Evolutionary conservation across 2,113 vertebrate species (phyloP), one percentile per base, ranked within the genome.

Genomic region (Onychorhynchus coronatus): DNA sequence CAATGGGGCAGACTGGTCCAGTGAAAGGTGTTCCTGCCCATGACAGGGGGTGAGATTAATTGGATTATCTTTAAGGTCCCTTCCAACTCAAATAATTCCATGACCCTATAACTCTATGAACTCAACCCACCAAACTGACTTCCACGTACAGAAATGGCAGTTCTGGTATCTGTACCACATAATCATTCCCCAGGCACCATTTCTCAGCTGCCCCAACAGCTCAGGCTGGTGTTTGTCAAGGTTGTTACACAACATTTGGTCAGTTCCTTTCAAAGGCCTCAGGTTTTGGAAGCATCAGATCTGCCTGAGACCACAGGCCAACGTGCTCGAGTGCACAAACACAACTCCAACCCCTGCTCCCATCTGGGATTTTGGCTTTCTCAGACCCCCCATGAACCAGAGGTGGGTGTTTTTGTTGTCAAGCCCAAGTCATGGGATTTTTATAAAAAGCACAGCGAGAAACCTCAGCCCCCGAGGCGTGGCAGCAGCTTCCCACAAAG

Each of bases 161-260:
- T 17, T 41, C 23, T 1, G 20, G 28, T 6, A 39, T 3, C 44
- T 21, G 3, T 1, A 14, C 4, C 2, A 46, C 31, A 37, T 0
- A 55, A 13, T 3, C 4, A 3, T 11, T 71, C 12, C 16, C 25
- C 10, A 3, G 33, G 13, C 25, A 30, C 20, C 37, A 3, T 4
- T 4, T 22, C 42, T 49, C 4, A 30, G 66, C 27, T 31, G 30
- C 25, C 70, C 9, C 5, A 46, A 39, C 5, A 84, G 74, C 61
- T 82, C 74, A 53, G 5, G 6, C 21, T 14, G 44, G 18, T 14
- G 21, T 59, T 55, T 28, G 3, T 2, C 25, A 39, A 42, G 1
- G 0, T 10, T 25, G 1, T 22, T 2, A 22, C 59, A 73, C 17
- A 30, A 35, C 4, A 44, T 25, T 41, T 11, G 25, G n/a, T 6